Evolutionary conservation across 2,888 invertebrate genomes (phyloP).

Genomic region (Lottia gigantea): DNA sequence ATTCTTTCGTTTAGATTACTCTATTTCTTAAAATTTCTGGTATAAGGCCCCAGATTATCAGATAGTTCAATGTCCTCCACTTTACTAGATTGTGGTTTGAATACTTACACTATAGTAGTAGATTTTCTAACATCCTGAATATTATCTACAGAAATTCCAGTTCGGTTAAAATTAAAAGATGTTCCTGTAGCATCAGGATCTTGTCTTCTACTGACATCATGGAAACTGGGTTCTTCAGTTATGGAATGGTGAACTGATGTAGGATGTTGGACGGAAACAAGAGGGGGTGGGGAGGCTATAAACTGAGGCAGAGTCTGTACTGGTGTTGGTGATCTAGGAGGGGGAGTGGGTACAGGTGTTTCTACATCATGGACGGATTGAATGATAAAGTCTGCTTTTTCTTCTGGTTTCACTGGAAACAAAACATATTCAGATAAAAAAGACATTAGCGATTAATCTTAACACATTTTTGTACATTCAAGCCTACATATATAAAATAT

Average conservation of each 20-base stretch:
- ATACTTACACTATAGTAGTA: too few relatives aligned
- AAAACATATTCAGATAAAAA: too few relatives aligned
- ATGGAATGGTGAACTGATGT: not conserved
- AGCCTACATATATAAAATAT: not conserved
- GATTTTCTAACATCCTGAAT: too few relatives aligned
- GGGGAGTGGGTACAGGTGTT: slow-evolving; percentile 48
- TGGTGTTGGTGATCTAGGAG: slow-evolving; percentile 36
- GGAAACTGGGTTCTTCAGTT: not conserved
- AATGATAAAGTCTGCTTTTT: slow-evolving; percentile 27
- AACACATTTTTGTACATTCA: not conserved
- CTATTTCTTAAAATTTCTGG: too few relatives aligned
- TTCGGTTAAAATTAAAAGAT: not conserved
- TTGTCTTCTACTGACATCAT: not conserved
- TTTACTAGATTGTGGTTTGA: too few relatives aligned
- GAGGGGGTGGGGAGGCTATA: slow-evolving; percentile 27
- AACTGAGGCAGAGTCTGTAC: slow-evolving; percentile 36
- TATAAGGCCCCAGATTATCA: too few relatives aligned
- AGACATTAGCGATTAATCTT: too few relatives aligned
- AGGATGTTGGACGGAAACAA: not conserved
- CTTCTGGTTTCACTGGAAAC: slow-evolving; percentile 31
- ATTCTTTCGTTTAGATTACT: too few relatives aligned
- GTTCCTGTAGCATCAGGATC: slow-evolving; percentile 1
- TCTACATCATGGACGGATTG: slow-evolving; percentile 40
- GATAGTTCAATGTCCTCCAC: too few relatives aligned
- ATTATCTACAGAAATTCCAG: not conserved